Conservation (phyloP, 1,140 invertebrate species). For the Eciton burchellii region DNA sequence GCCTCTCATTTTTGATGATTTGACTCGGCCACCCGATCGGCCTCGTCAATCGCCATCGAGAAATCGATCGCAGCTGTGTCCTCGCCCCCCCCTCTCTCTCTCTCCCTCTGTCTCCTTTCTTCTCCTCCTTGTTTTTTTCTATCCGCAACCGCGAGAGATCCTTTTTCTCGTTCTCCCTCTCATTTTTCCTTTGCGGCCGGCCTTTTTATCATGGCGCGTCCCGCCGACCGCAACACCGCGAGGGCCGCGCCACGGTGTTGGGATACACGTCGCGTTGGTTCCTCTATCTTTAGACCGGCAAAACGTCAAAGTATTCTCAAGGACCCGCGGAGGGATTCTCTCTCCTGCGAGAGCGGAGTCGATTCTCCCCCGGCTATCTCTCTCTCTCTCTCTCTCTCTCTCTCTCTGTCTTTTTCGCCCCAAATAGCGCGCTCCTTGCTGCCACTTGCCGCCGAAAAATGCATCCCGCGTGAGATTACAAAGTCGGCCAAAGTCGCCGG, state of each 20-base stretch:
- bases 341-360: conserved; percentile 63
- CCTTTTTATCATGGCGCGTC: conserved; percentile 54
- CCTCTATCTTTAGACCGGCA: conserved; percentile 69
- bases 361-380: too few species aligned
- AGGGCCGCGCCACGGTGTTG: conserved; percentile 32
- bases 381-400: too few species aligned
- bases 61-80: conserved; percentile 8
- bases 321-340: conserved; percentile 61
- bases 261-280: conserved; percentile 49
- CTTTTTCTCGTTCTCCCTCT: conserved; percentile 19
- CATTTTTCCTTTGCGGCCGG: conserved; percentile 29
- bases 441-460: conserved; percentile 44
- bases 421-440: conserved; percentile 50
- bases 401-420: too few species aligned
- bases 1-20: neutral
- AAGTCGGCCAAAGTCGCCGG: conserved; percentile 35
- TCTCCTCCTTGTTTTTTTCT: neutral
- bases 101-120: neutral
- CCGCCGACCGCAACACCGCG: conserved; percentile 53
- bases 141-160: conserved; percentile 9
- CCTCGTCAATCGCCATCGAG: conserved; percentile 20
- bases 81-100: too few species aligned
- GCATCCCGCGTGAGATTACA: conserved; percentile 48
- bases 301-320: conserved; percentile 71
- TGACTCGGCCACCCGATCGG: neutral